These are phyloP conservation scores for Episyrphus balteatus DNA, from an alignment of 1,140 invertebrate species.

Conservation along the genomic window DNA sequence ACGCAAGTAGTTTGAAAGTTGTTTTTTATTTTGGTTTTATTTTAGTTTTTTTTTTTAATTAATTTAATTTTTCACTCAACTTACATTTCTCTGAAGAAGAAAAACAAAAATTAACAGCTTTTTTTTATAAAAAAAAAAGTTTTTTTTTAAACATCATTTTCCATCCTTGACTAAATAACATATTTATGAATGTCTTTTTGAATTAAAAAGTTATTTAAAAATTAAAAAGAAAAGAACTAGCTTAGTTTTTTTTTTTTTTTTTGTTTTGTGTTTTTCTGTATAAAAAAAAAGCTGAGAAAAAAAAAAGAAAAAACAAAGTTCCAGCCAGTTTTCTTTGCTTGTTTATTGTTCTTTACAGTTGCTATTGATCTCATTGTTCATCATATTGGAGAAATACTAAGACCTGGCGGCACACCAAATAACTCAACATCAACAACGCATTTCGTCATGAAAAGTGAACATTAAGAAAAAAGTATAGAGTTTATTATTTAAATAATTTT, in stretches of 20 bases:
- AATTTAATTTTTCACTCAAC: slow-evolving; percentile 4
- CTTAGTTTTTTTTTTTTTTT: slow-evolving; percentile 6
- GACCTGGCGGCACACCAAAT: slow-evolving; percentile 35
- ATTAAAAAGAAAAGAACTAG: too few relatives aligned
- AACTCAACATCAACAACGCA: slow-evolving; percentile 15
- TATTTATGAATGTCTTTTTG: too few relatives aligned
- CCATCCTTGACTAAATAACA: too few relatives aligned
- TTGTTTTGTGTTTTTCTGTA: slow-evolving; percentile 20
- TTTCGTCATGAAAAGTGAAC: slow-evolving; percentile 34
- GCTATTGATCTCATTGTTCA: slow-evolving; percentile 98
- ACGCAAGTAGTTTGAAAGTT: slow-evolving; percentile 10
- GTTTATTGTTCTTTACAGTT: slow-evolving; percentile 58
- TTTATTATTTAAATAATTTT: not conserved
- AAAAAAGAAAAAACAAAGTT: too few relatives aligned
- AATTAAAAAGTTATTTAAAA: too few relatives aligned
- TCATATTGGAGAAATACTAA: slow-evolving; percentile 92
- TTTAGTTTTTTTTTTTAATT: slow-evolving; percentile 6
- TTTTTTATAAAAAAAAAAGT: too few relatives aligned
- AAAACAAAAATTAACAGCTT: too few relatives aligned
- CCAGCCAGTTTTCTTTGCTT: slow-evolving; percentile 30
- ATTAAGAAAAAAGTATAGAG: slow-evolving; percentile 14
- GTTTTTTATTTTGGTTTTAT: slow-evolving; percentile 14
- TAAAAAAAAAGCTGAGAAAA: too few relatives aligned
- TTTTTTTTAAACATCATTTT: too few relatives aligned
- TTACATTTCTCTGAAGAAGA: not conserved